These are phyloP conservation scores for Capra hircus DNA, from an alignment of 2,113 vertebrate species.

Conservation along the genomic window DNA sequence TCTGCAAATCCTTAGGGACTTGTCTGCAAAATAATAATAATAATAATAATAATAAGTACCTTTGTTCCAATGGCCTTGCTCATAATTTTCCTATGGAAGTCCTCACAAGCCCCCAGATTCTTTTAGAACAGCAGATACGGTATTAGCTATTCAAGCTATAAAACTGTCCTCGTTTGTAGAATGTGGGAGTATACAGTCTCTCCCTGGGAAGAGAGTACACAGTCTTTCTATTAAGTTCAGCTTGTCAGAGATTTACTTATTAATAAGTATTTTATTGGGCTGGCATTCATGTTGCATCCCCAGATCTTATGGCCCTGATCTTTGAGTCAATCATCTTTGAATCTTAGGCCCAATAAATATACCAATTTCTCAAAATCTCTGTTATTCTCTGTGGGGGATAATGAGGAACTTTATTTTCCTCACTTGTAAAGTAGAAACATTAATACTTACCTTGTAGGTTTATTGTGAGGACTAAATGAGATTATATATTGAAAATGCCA, in stretches of 20 bases:
- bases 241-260: background rate
- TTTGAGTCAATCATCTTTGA: background rate
- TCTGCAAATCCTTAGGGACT: background rate
- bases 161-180: conserved; percentile 9
- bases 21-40: background rate
- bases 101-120: background rate
- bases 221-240: background rate
- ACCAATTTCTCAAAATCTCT: background rate
- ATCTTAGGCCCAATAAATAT: background rate
- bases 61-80: background rate
- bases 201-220: background rate
- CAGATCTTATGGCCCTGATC: background rate
- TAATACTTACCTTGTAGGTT: background rate
- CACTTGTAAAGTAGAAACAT: background rate
- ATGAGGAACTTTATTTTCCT: background rate
- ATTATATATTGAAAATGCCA: background rate
- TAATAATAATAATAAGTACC: background rate
- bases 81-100: background rate
- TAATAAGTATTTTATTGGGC: conserved; percentile 8
- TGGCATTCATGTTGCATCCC: background rate
- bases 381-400: background rate
- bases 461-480: background rate
- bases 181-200: background rate
- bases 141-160: background rate
- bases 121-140: background rate